These are phyloP conservation scores for Valencia hispanica DNA, from an alignment of 2,797 vertebrate genomes.

Conservation along the genomic window DNA sequence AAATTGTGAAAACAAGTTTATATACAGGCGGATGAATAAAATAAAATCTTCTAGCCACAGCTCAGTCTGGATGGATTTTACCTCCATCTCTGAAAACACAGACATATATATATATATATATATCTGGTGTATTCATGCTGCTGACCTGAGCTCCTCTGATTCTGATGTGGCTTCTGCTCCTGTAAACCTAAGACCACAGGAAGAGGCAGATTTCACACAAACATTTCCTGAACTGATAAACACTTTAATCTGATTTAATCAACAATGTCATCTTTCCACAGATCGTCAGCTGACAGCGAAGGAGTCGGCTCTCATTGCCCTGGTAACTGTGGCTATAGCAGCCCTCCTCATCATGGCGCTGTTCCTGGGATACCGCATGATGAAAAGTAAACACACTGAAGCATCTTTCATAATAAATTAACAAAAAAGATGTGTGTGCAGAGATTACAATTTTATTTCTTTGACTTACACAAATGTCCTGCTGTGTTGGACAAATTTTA, in stretches of 20 bases:
- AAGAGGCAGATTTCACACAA: neutral
- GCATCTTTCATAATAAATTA: neutral
- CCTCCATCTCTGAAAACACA: neutral
- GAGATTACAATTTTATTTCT: neutral
- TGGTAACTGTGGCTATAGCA: conserved; percentile 88
- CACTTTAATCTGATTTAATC: neutral
- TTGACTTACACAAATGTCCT: neutral
- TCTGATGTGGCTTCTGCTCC: neutral
- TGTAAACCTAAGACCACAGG: neutral
- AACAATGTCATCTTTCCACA: conserved; percentile 56
- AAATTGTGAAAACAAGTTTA: no score
- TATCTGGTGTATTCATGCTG: no score
- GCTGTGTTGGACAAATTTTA: neutral
- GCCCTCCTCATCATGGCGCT: conserved; percentile 87
- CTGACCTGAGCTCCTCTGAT: no score
- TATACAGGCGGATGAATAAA: neutral
- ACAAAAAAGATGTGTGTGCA: no score
- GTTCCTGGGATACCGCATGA: conserved; percentile 92
- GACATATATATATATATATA: no score
- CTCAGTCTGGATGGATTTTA: neutral
- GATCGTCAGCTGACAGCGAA: conserved; percentile 84
- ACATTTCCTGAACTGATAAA: neutral
- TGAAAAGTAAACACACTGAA: conserved; percentile 81
- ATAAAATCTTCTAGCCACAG: neutral
- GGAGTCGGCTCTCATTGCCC: conserved; percentile 87